These are phyloP conservation scores for Lucilia sericata DNA, from an alignment of 1,140 invertebrate species.

Conservation along the genomic window DNA sequence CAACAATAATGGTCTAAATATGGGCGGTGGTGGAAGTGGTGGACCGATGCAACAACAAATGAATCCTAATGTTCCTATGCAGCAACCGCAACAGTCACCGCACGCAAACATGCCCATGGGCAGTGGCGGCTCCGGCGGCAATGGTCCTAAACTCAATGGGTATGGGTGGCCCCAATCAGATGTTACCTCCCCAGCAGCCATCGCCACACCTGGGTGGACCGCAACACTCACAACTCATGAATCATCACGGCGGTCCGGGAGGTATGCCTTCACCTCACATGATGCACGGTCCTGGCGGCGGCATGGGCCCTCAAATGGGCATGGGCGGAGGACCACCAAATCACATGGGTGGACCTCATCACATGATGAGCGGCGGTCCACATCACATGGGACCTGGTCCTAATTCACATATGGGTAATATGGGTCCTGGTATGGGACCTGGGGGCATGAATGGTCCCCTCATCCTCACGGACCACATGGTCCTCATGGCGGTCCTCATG, in stretches of 20 bases:
- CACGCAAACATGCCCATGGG: conserved; percentile 51
- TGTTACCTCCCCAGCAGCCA: conserved; percentile 63
- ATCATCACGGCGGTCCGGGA: conserved; percentile 43
- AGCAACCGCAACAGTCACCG: conserved; percentile 57
- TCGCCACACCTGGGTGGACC: conserved; percentile 58
- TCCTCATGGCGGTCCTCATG: conserved; percentile 34
- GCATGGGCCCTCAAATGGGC: conserved; percentile 17
- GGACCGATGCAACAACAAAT: conserved; percentile 54
- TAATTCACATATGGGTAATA: conserved; percentile 22
- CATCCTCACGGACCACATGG: conserved; percentile 45
- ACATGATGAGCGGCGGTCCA: conserved; percentile 46
- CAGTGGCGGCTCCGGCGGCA: conserved; percentile 58
- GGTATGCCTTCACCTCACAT: conserved; percentile 36
- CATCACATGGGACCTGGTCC: conserved; percentile 46
- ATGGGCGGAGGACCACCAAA: conserved; percentile 44
- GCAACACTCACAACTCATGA: conserved; percentile 60
- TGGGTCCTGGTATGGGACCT: conserved; percentile 34
- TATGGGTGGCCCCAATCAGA: conserved; percentile 66
- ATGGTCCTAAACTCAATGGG: conserved; percentile 51
- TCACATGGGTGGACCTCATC: conserved; percentile 47
- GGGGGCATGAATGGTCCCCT: conserved; percentile 46
- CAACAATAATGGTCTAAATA: conserved; percentile 58
- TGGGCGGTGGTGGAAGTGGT: conserved; percentile 53
- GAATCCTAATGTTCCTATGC: conserved; percentile 67
- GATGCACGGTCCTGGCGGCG: conserved; percentile 34